These are phyloP conservation scores for Macquaria ambigua DNA, from an alignment of 2,113 vertebrate species.

Conservation along the genomic window DNA sequence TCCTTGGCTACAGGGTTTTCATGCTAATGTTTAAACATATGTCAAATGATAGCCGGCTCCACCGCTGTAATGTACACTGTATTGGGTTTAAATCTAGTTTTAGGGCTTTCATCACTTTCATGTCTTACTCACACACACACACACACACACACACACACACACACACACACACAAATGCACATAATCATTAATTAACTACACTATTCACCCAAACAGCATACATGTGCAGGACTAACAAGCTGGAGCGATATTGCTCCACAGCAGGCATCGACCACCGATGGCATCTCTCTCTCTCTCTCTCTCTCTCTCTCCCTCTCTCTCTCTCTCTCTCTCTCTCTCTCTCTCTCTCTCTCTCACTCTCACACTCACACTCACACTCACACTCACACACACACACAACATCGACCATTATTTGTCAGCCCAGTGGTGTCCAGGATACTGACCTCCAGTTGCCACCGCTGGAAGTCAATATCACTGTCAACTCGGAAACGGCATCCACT, in stretches of 20 bases:
- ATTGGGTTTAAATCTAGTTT: background rate
- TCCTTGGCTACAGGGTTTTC: background rate
- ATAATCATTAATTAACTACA: background rate
- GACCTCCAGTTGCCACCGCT: constrained; percentile 66
- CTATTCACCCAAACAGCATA: background rate
- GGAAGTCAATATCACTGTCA: constrained; percentile 69
- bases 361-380: background rate
- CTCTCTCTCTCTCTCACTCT: background rate
- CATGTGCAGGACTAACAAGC: background rate
- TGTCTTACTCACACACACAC: too few relatives aligned
- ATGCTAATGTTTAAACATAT: background rate
- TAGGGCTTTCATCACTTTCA: background rate
- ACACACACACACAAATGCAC: background rate
- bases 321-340: too few relatives aligned
- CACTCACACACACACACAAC: background rate
- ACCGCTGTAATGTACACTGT: background rate
- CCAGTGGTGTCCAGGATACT: constrained; percentile 51
- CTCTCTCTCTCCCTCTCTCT: background rate
- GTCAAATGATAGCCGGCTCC: background rate
- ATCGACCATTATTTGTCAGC: constrained; percentile 66
- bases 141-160: background rate
- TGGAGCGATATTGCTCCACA: constrained; percentile 8
- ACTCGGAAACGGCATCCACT: constrained; percentile 26
- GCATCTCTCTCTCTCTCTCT: background rate
- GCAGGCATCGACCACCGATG: constrained; percentile 27